Conservation (phyloP, 2,113 vertebrate species). For the Spilogale gracilis region DNA sequence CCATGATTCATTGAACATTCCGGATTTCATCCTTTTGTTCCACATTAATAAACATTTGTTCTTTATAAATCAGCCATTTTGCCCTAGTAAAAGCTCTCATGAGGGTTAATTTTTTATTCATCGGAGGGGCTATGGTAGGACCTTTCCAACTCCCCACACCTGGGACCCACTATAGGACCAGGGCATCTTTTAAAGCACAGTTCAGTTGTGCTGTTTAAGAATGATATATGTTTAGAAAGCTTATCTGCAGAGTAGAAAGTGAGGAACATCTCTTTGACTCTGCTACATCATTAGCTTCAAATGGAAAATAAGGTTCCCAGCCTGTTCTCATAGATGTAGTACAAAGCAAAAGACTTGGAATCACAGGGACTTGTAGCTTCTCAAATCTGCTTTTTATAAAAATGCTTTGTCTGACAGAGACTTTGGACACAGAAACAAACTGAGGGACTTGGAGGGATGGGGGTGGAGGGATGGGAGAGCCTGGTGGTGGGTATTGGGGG, state of each 20-base stretch:
- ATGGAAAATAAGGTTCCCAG: background rate
- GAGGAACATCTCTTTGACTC: background rate
- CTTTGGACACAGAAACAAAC: no score
- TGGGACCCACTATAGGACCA: background rate
- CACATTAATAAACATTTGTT: background rate
- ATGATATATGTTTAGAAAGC: background rate
- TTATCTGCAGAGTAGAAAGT: background rate
- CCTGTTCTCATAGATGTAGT: background rate
- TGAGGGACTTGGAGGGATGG: no score
- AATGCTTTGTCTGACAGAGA: background rate
- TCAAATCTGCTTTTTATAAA: background rate
- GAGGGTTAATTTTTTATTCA: background rate
- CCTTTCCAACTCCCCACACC: background rate
- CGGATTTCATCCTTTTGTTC: background rate
- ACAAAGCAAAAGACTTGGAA: background rate
- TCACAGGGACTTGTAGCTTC: background rate
- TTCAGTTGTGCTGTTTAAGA: background rate
- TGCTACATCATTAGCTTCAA: background rate
- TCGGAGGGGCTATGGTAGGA: background rate
- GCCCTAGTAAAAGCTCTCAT: background rate
- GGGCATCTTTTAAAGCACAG: background rate
- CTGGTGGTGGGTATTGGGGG: no score
- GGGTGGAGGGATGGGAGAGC: no score
- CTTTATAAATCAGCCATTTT: background rate
- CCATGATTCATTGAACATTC: background rate